phyloP scores from a whole-genome alignment of 2,888 invertebrate genomes.

The Penaeus monodon region DNA sequence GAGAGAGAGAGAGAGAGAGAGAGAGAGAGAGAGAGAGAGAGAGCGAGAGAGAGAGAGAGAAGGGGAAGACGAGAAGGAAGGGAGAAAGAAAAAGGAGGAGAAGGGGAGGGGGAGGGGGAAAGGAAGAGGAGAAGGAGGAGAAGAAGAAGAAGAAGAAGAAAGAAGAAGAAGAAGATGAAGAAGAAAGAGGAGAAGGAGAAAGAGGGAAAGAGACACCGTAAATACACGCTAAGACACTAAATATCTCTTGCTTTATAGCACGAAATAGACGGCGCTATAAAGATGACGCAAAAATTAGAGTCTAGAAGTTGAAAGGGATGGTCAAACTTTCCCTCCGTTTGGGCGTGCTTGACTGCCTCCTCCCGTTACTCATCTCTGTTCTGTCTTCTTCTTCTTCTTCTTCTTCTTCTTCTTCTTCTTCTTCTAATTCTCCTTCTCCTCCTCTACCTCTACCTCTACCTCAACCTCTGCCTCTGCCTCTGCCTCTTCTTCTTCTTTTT shows the following conservation, averaged over 20 bases:
- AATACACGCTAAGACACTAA: too few relatives aligned
- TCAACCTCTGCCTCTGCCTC: background rate
- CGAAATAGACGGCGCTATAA: conserved; percentile 7
- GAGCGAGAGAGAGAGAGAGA: too few relatives aligned
- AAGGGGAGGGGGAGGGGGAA: too few relatives aligned
- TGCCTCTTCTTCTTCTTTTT: background rate
- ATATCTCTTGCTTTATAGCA: background rate
- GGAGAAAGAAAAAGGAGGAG: too few relatives aligned
- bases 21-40: background rate
- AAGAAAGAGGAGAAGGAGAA: too few relatives aligned
- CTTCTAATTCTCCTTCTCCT: background rate
- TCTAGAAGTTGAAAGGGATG: conserved; percentile 5
- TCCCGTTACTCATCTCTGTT: background rate
- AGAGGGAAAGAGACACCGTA: too few relatives aligned
- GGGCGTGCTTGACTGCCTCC: background rate
- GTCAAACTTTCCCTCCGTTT: background rate
- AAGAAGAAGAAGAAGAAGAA: too few relatives aligned
- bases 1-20: background rate
- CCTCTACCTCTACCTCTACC: too few relatives aligned
- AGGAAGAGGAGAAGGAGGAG: too few relatives aligned
- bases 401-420: background rate
- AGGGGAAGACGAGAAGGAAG: too few relatives aligned
- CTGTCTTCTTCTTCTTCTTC: background rate
- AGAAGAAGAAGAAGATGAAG: too few relatives aligned
- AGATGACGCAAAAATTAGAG: conserved; percentile 19